Evolutionary conservation across 2,113 vertebrate genomes (phyloP).

Genomic region (Sclerurus mexicanus): DNA sequence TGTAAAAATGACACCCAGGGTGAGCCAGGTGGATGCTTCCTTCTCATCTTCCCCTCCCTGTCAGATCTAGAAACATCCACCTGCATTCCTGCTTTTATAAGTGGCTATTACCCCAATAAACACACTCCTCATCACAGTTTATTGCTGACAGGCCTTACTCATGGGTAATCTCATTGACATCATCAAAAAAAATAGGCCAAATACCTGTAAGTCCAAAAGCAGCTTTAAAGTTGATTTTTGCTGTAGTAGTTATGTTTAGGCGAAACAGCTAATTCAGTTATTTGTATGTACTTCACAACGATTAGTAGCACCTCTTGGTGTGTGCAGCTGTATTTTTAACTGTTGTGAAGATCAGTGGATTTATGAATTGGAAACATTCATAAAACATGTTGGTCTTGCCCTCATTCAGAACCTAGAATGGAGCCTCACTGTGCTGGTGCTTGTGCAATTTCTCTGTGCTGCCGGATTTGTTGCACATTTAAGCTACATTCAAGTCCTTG

Average conservation of each 20-base stretch:
- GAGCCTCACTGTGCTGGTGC: background rate
- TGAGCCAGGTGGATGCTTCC: background rate
- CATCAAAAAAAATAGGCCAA: background rate
- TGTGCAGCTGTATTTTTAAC: background rate
- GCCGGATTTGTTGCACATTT: background rate
- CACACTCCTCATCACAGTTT: fast-evolving
- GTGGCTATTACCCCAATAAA: background rate
- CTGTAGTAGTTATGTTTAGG: background rate
- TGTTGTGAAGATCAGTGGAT: fast-evolving
- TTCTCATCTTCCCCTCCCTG: background rate
- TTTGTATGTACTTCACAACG: background rate
- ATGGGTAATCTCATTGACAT: background rate
- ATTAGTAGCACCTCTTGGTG: background rate
- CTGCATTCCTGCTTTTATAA: background rate
- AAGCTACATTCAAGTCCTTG: background rate
- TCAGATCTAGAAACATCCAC: background rate
- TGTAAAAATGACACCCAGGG: background rate
- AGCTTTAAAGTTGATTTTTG: background rate
- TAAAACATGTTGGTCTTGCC: background rate
- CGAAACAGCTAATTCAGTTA: background rate
- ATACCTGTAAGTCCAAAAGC: background rate
- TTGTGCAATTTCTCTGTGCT: background rate
- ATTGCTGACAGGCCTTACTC: background rate
- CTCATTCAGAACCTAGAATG: background rate
- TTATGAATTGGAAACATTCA: background rate